phyloP scores from a whole-genome alignment of 2,797 vertebrate genomes.

The Arctocebus calabarensis region DNA sequence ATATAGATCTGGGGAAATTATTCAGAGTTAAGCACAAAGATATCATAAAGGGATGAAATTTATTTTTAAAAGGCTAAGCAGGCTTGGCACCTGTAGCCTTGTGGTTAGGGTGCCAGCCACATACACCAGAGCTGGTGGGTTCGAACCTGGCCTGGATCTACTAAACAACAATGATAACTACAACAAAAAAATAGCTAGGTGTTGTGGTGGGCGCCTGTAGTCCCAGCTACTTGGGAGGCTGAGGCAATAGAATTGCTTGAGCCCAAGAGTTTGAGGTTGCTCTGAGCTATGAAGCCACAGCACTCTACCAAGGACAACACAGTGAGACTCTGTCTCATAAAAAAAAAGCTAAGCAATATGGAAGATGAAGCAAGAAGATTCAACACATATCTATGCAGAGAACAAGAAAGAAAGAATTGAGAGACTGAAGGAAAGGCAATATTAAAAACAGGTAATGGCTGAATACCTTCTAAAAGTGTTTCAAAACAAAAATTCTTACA shows the following conservation, averaged over 20 bases:
- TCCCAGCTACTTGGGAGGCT: too few relatives aligned
- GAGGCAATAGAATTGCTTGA: too few relatives aligned
- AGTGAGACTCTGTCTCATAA: background rate
- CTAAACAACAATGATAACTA: too few relatives aligned
- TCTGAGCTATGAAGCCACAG: too few relatives aligned
- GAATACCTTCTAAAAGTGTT: background rate
- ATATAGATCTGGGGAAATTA: conserved; percentile 42
- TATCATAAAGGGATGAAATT: conserved; percentile 12
- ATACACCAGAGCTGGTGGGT: too few relatives aligned
- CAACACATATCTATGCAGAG: background rate
- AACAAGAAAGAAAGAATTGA: background rate
- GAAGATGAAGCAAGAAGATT: background rate
- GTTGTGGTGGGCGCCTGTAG: too few relatives aligned
- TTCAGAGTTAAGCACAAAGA: conserved; percentile 39
- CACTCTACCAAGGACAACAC: too few relatives aligned
- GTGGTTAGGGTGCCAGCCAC: too few relatives aligned
- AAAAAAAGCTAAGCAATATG: background rate
- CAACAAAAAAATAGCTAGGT: too few relatives aligned
- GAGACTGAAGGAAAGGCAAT: background rate
- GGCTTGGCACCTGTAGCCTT: too few relatives aligned
- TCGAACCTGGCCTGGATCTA: too few relatives aligned
- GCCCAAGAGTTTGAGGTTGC: too few relatives aligned
- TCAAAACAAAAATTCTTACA: background rate
- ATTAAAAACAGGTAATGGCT: conserved; percentile 11
- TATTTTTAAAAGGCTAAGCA: background rate